Evolutionary conservation across 1,140 invertebrate species (phyloP), one percentile per base, ranked within the genome.

Genomic region (Drosophila bifasciata): DNA sequence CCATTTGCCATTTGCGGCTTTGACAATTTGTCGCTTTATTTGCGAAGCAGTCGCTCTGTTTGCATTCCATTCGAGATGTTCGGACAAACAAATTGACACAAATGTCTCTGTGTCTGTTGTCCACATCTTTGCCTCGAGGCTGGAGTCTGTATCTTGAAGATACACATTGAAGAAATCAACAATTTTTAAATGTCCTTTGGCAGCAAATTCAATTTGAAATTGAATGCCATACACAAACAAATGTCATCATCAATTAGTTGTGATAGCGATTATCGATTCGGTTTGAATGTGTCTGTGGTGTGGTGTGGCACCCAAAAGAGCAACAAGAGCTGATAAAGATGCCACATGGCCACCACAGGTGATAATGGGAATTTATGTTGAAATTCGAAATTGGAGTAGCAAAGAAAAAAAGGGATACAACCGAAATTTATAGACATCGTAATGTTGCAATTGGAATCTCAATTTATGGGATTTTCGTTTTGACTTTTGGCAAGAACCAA

Each of bases 1-100:
- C 11, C 32, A 36, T 36, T 36, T 41, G 21, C 67, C 66, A 44
- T 73, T 78, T 81, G 73, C 39, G 78, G 79, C 56, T 69, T 77
- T 48, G 68, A 56, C 68, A 60, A 71, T 71, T 70, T 70, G 68
- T 52, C 50, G 63, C 56, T 77, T 64, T 83, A 68, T 83, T 78
- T 83, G 74, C 63, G 48, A 59, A 28, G 56, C 57, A 51, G 32
- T 11, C 9, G 32, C 23, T 79, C 51, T 83, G 70, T 83, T 83
- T 78, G 46, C 70, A 66, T 84, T 84, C 53, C 59, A 58, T 70
- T 78, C 46, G 51, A 71, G 67, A 48, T 45, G 56, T 1, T 41
- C 66, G 48, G 51, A 57, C 49, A 51, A 75, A 50, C 55, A 58
- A 63, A 69, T 70, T 84, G 79, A 76, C 73, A 73, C n/a, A 68